Conservation (phyloP, 2,113 vertebrate genomes). For the Poecile atricapillus region DNA sequence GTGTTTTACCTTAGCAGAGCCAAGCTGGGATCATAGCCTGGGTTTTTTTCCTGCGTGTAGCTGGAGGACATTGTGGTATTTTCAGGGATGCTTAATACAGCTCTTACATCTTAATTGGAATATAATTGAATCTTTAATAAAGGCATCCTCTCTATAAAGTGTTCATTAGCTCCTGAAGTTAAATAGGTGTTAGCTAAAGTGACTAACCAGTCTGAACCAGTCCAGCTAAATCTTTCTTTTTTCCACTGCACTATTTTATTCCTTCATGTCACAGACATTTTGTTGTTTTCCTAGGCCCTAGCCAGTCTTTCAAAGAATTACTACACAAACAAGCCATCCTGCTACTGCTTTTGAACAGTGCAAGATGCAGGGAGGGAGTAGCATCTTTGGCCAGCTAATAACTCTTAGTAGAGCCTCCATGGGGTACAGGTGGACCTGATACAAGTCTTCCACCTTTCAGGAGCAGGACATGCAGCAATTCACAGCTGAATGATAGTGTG, state of each 20-base stretch:
- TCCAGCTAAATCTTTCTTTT: background rate
- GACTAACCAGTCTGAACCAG: slow-evolving; percentile 41
- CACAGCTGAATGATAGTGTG: background rate
- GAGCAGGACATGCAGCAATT: background rate
- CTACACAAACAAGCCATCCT: background rate
- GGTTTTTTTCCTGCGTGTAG: background rate
- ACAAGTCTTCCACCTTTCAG: background rate
- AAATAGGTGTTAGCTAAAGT: slow-evolving; percentile 41
- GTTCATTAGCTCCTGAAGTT: slow-evolving; percentile 50
- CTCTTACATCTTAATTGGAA: slow-evolving; percentile 47
- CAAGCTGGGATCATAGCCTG: background rate
- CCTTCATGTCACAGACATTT: background rate
- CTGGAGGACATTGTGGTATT: slow-evolving; percentile 9
- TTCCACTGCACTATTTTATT: background rate
- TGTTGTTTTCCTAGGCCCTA: background rate
- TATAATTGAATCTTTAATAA: slow-evolving; percentile 61
- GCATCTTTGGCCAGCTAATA: background rate
- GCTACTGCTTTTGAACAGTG: background rate
- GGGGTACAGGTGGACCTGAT: background rate
- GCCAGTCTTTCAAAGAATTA: background rate
- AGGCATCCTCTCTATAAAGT: slow-evolving; percentile 24
- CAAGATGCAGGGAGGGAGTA: background rate
- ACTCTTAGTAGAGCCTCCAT: background rate
- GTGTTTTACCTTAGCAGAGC: background rate
- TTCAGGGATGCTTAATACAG: slow-evolving; percentile 13